Base-by-base conservation (phyloP, 2,888 invertebrate genomes). In the Drosophila neoperkinsi region DNA sequence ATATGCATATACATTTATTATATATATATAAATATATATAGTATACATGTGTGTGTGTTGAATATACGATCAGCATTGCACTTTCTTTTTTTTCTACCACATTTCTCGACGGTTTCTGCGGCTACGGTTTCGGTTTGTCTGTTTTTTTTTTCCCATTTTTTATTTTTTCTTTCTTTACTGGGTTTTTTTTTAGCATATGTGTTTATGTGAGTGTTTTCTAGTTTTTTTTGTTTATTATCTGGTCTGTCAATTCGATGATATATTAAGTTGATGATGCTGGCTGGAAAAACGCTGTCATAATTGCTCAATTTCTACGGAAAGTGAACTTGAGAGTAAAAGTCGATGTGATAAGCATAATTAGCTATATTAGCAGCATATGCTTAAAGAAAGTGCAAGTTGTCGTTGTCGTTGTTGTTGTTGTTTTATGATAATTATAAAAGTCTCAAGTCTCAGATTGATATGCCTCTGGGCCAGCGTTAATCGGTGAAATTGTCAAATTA, bases 261-360 rank as follows among this genome's bases (percentile, higher is more conserved):
- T 71, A 84, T 81, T 77, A 87, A 79, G 74, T 79, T 71, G 57
- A 68, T 61, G 77, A 77, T 66, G 81, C 59, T 51, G 50, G 52
- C 62, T 50, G 65, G 75, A 74, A 83, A 84, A 87, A 67, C 79
- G 76, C 59, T 67, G 61, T 66, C 69, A 75, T 81, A 79, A 89
- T 84, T 86, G 81, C 79, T 84, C 67, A 74, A 79, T 89, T 71
- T 71, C 87, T 49, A 74, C 71, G 71, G 82, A 84, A 84, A 87
- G 87, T 84, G 74, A 88, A 63, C 56, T 57, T 67, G 59, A 76
- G 70, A 89, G 84, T 81, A 84, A 81, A 79, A 84, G 87, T 74
- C 72, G 46, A 63, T 82, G 59, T 66, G 81, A 78, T 80, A 78
- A 77, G 77, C 51, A 43, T 76, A 72, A 72, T 80, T 64, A 67